phyloP scores from a whole-genome alignment of 1,140 invertebrate genomes.

The Halyomorpha halys region DNA sequence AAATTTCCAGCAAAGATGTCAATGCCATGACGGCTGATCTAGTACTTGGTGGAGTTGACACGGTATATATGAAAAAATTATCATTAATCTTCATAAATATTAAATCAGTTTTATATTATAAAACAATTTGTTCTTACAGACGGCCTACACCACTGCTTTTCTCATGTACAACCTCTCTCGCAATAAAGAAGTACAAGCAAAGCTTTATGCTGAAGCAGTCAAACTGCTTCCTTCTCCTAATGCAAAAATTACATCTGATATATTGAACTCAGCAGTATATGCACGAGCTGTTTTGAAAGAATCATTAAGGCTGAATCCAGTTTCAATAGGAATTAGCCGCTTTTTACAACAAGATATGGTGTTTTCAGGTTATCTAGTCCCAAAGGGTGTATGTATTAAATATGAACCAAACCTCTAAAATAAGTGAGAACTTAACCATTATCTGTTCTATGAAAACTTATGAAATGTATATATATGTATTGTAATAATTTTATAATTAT shows the following conservation, averaged over 20 bases:
- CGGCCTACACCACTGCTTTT: constrained; percentile 67
- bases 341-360: constrained; percentile 61
- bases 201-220: constrained; percentile 53
- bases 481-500: too few relatives aligned
- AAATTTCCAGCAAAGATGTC: constrained; percentile 64
- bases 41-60: constrained; percentile 76
- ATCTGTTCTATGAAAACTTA: too few relatives aligned
- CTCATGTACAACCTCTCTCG: constrained; percentile 67
- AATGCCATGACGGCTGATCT: constrained; percentile 73
- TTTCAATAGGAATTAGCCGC: constrained; percentile 70
- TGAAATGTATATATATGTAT: too few relatives aligned
- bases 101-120: constrained; percentile 15
- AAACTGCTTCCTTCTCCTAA: constrained; percentile 40
- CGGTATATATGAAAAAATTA: constrained; percentile 43
- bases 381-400: constrained; percentile 58
- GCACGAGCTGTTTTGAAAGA: constrained; percentile 75
- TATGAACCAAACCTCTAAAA: too few relatives aligned
- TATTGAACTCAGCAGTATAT: constrained; percentile 53
- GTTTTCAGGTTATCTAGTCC: constrained; percentile 72
- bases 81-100: not conserved
- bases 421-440: too few relatives aligned
- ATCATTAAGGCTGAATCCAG: constrained; percentile 68
- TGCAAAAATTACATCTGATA: constrained; percentile 44
- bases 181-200: constrained; percentile 61
- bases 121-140: constrained; percentile 46